These are phyloP conservation scores for Drosophila longiperda DNA, from an alignment of 2,888 invertebrate species.

Conservation along the genomic window DNA sequence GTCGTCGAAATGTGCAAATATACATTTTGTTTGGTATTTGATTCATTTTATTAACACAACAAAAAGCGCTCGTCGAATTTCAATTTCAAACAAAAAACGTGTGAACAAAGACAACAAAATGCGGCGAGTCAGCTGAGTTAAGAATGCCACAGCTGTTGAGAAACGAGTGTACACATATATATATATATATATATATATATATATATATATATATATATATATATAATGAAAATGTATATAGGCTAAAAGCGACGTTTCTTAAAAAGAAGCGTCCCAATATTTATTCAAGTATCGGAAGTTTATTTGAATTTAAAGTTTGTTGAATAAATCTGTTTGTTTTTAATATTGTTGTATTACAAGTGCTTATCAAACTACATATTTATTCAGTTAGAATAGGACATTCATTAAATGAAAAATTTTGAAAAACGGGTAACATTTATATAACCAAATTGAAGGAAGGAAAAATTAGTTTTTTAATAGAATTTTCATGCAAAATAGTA, in stretches of 20 bases:
- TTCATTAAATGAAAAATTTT: not conserved
- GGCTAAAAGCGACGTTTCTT: not conserved
- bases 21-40: slow-evolving; percentile 14
- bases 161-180: not conserved
- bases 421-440: not conserved
- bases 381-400: not conserved
- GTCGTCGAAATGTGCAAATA: slow-evolving; percentile 27
- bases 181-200: not conserved
- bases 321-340: not conserved
- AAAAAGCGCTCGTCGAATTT: slow-evolving; percentile 55
- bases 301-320: not conserved
- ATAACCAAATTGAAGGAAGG: not conserved
- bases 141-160: slow-evolving; percentile 19
- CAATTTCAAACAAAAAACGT: slow-evolving; percentile 58
- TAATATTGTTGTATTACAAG: not conserved
- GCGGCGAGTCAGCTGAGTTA: slow-evolving; percentile 43
- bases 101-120: slow-evolving; percentile 52
- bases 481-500: not conserved
- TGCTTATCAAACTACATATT: not conserved
- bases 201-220: not conserved
- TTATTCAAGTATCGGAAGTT: slow-evolving; percentile 2
- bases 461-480: not conserved
- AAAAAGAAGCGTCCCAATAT: slow-evolving; percentile 6
- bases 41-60: slow-evolving; percentile 51
- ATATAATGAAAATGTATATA: not conserved